A percentile compares a stretch with the other conserved stretches of the same genome.
Conservation (phyloP, 2,113 vertebrate species). For the Corythaeola cristata region DNA sequence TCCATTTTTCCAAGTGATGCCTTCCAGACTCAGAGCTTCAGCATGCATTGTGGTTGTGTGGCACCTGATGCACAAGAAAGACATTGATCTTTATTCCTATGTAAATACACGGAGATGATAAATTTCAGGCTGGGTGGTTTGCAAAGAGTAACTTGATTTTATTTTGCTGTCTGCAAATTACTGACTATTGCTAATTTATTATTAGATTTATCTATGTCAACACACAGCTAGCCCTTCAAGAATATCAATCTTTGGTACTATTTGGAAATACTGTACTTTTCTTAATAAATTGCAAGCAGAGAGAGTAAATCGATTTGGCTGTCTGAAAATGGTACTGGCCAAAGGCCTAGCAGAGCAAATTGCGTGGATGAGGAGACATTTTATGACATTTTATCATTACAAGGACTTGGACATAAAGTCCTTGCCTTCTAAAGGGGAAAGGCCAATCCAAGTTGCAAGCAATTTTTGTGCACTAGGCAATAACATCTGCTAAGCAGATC, state of each 20-base stretch:
- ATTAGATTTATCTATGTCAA: not conserved
- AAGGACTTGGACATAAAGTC: not conserved
- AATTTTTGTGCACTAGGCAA: not conserved
- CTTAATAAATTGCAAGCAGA: not conserved
- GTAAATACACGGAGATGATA: not conserved
- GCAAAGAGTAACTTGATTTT: not conserved
- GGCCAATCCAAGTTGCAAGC: not conserved
- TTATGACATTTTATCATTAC: not conserved
- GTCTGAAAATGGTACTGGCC: not conserved
- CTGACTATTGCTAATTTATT: not conserved
- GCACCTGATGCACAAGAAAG: not conserved
- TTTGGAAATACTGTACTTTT: not conserved
- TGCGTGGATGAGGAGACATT: not conserved
- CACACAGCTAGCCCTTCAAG: not conserved
- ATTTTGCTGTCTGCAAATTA: not conserved
- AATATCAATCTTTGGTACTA: not conserved
- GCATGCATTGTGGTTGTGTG: not conserved
- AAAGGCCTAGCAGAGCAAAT: not conserved
- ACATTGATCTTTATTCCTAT: not conserved
- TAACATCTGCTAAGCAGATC: not conserved
- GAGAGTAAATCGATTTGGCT: not conserved
- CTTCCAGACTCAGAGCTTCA: not conserved
- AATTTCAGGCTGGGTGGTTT: not conserved
- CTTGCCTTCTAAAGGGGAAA: not conserved
- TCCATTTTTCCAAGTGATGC: not conserved